Conservation (phyloP, 2,113 vertebrate genomes). For the Bufo gargarizans region DNA sequence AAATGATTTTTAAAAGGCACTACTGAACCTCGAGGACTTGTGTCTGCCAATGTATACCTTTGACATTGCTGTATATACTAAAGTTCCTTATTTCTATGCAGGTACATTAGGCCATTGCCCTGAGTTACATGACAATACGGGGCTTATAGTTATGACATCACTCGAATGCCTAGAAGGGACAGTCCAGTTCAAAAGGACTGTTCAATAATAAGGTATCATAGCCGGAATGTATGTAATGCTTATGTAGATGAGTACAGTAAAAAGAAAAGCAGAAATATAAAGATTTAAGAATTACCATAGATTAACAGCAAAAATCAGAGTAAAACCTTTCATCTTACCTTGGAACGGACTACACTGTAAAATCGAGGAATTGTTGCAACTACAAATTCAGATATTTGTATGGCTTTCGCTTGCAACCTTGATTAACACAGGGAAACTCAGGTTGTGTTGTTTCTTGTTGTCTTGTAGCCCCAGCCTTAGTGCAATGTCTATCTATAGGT, state of each 20-base stretch:
- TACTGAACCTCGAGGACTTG: not conserved
- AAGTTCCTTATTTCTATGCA: not conserved
- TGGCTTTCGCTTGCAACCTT: not conserved
- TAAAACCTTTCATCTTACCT: not conserved
- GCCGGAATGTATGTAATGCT: not conserved
- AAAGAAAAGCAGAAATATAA: not conserved
- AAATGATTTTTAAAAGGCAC: not conserved
- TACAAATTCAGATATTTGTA: not conserved
- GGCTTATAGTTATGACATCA: conserved; percentile 30
- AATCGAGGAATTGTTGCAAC: not conserved
- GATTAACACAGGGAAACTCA: not conserved
- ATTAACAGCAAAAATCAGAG: not conserved
- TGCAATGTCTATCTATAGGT: not conserved
- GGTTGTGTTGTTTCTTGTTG: too few species aligned
- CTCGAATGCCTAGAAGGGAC: not conserved
- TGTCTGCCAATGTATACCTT: not conserved
- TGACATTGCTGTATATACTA: not conserved
- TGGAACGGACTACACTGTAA: not conserved
- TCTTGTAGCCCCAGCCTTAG: not conserved
- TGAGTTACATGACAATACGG: not conserved
- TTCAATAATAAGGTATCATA: not conserved
- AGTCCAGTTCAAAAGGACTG: not conserved
- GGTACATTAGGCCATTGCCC: not conserved
- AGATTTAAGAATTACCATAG: not conserved
- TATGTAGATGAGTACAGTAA: too few species aligned